Evolutionary conservation across 1,140 invertebrate species (phyloP).

Genomic region (Leptinotarsa undecemlineata): DNA sequence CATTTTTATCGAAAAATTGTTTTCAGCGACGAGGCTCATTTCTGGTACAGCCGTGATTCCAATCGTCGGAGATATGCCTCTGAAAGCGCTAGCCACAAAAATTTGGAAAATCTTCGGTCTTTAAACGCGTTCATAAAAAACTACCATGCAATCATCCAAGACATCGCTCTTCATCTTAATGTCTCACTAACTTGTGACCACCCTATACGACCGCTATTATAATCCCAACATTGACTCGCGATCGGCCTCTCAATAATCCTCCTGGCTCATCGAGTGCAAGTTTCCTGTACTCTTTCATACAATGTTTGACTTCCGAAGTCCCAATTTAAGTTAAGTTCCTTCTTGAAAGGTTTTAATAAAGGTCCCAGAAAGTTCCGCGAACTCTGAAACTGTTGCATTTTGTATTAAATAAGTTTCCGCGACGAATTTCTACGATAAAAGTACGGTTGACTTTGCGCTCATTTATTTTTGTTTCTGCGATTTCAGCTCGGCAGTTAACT

Average conservation of each 20-base stretch:
- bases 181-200: too few relatives aligned
- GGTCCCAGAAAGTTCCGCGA: neutral
- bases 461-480: constrained; percentile 6
- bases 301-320: neutral
- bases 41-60: too few relatives aligned
- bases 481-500: neutral
- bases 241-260: constrained; percentile 10
- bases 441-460: constrained; percentile 11
- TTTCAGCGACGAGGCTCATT: too few relatives aligned
- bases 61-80: too few relatives aligned
- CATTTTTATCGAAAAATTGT: too few relatives aligned
- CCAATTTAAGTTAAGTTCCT: neutral
- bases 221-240: constrained; percentile 16
- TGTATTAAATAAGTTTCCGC: constrained; percentile 17
- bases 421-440: constrained; percentile 11
- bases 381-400: constrained; percentile 17
- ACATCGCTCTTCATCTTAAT: too few relatives aligned
- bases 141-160: too few relatives aligned
- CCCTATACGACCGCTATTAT: constrained; percentile 13
- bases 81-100: too few relatives aligned
- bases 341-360: constrained; percentile 13
- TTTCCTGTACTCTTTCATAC: constrained; percentile 21
- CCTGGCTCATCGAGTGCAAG: neutral
- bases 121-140: too few relatives aligned
- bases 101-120: too few relatives aligned